Evolutionary conservation across 2,888 invertebrate species (phyloP).

Genomic region (Helobdella robusta): DNA sequence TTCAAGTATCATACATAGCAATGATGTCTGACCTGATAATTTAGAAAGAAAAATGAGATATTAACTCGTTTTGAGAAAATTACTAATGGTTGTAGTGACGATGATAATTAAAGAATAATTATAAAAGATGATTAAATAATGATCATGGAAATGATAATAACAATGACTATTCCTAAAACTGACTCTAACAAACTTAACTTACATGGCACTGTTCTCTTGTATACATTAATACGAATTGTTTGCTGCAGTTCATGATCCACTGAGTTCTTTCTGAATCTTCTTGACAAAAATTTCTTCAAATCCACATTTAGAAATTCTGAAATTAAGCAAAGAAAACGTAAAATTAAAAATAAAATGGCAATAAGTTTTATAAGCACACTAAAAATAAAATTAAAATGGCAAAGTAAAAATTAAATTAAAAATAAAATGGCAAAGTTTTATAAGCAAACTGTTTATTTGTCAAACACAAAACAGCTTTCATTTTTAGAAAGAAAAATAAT

Average conservation of each 20-base stretch:
- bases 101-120: not conserved
- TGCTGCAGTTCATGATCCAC: conserved; percentile 59
- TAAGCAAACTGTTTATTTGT: no score
- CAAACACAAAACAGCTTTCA: no score
- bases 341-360: not conserved
- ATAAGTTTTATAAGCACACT: not conserved
- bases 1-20: no score
- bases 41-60: no score
- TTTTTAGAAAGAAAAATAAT: no score
- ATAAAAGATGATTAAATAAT: not conserved
- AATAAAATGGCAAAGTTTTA: no score
- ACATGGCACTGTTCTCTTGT: conserved; percentile 57
- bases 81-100: not conserved
- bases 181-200: conserved; percentile 35
- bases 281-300: conserved; percentile 54
- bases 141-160: not conserved
- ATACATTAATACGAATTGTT: conserved; percentile 59
- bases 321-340: not conserved
- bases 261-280: conserved; percentile 56
- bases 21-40: no score
- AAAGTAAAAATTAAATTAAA: no score
- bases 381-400: not conserved
- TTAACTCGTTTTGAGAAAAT: no score
- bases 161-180: not conserved
- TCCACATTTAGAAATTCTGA: conserved; percentile 49